Evolutionary conservation across 2,888 invertebrate species (phyloP).

Genomic region (Macrosiphum euphorbiae): DNA sequence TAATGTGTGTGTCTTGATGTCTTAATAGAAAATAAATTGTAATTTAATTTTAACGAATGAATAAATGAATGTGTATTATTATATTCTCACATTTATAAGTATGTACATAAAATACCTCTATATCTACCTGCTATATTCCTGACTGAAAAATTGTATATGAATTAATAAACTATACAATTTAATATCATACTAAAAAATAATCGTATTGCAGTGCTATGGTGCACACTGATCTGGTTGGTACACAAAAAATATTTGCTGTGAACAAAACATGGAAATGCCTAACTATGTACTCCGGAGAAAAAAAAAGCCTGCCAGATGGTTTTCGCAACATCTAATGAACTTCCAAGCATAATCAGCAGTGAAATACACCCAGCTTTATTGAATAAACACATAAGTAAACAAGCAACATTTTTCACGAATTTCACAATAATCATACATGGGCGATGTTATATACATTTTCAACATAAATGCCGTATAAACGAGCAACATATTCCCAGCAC

Average conservation of each 20-base stretch:
- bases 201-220: not conserved
- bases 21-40: not conserved
- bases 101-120: not conserved
- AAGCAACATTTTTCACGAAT: conserved; percentile 1
- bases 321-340: conserved; percentile 3
- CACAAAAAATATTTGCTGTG: conserved; percentile 7
- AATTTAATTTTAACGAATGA: not conserved
- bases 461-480: conserved; percentile 20
- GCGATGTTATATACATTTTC: not conserved
- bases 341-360: not conserved
- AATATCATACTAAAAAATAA: not conserved
- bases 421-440: not conserved
- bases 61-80: not conserved
- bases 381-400: not conserved
- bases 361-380: not conserved
- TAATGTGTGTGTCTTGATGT: not conserved
- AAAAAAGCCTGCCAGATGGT: not conserved
- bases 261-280: conserved; percentile 7
- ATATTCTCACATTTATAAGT: not conserved
- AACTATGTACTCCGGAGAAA: not conserved
- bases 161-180: conserved; percentile 14
- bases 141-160: not conserved
- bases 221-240: not conserved
- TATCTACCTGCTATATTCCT: not conserved
- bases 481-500: not conserved